Evolutionary conservation across 2,113 vertebrate genomes (phyloP), one percentile per base, ranked within the genome.

Genomic region (Epinephelus lanceolatus): DNA sequence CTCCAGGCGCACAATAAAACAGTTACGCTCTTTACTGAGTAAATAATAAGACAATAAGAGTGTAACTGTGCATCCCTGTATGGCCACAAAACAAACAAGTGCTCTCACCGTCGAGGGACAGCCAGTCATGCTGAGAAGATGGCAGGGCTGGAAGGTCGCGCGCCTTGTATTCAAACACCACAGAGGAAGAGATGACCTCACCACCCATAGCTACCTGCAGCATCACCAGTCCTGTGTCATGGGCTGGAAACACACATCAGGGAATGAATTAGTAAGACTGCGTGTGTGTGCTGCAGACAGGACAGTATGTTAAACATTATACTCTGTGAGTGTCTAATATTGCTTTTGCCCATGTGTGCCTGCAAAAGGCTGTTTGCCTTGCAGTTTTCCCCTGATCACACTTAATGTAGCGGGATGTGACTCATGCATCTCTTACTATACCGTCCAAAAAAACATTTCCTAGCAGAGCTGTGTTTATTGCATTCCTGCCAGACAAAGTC

Each of bases 81-180:
- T 65, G 23, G 0, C 65, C 10, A 69, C 62, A 61, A 76, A 17
- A 71, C 6, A 76, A 57, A 59, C 13, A 56, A 40, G 59, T 66
- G 40, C 23, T 83, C 98, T 96, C 96, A 99, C 98, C 98, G 1
- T 99, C 98, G 88, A 99, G 91, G 10, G 98, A 99, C 81, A 99
- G 96, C 98, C 98, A 99, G 94, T 99, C 98, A 5, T 99, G 98
- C 92, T 99, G 98, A 59, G 98, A 98, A 59, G 98, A 98, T 19
- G 98, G 98, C 93, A 99, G 96, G 5, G 97, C 96, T 53, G 98
- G 97, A 82, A 99, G 95, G 37, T 98, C 97, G 33, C 98, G 97
- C 2, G 98, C 98, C 93, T 99, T 99, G 91, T 99, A 99, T 92
- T 99, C 98, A 94, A 99, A 99, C 88, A 99, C 98, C 95, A 99